Conservation (phyloP, 2,797 vertebrate species). For the Ambastaia sidthimunki region DNA sequence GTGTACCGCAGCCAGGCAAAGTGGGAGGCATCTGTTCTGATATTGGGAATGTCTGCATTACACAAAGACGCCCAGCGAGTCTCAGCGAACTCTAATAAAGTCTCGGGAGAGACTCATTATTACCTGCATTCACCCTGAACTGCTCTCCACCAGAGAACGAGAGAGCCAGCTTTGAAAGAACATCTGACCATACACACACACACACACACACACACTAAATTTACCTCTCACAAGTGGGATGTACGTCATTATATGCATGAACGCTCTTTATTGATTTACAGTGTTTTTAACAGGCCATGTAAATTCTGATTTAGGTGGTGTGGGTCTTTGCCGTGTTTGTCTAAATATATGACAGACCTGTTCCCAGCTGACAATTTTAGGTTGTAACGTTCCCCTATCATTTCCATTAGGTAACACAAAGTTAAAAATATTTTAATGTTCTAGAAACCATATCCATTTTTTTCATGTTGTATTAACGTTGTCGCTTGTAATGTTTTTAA, state of each 20-base stretch:
- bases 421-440: too few relatives aligned
- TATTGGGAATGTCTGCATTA: constrained; percentile 33
- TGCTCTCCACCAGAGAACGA: constrained; percentile 35
- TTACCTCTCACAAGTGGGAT: constrained; percentile 37
- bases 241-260: constrained; percentile 32
- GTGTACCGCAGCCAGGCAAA: constrained; percentile 31
- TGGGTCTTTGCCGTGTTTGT: neutral
- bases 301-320: constrained; percentile 11
- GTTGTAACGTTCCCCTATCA: too few relatives aligned
- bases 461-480: too few relatives aligned
- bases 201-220: constrained; percentile 23
- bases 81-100: constrained; percentile 50
- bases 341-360: constrained; percentile 13
- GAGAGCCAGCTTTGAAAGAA: constrained; percentile 32
- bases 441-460: too few relatives aligned
- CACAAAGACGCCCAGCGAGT: constrained; percentile 47
- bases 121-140: constrained; percentile 46
- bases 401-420: too few relatives aligned
- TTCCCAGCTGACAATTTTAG: too few relatives aligned
- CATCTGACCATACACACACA: constrained; percentile 13
- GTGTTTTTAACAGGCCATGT: constrained; percentile 19
- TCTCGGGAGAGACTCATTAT: constrained; percentile 45
- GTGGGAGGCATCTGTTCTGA: constrained; percentile 44
- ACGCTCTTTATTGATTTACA: constrained; percentile 38
- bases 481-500: too few relatives aligned